Percentiles rank a stretch among this genome's conserved stretches.
phyloP scores from a whole-genome alignment of 1,140 invertebrate genomes.

The Lethocerus indicus region DNA sequence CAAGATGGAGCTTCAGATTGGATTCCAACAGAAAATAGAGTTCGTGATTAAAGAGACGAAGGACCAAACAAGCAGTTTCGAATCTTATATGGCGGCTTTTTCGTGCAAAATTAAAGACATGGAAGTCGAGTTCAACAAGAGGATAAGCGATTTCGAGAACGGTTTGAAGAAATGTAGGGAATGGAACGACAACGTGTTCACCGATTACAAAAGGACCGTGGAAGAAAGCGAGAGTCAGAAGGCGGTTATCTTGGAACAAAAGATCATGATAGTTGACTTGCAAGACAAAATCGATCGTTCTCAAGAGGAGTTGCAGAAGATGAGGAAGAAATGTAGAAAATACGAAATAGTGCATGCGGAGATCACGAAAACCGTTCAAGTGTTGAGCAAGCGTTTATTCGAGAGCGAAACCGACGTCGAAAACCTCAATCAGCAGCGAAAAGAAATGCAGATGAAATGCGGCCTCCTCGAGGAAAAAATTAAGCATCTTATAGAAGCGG shows the following conservation, averaged over 20 bases:
- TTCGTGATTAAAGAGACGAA: not conserved
- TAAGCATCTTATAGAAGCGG: constrained; percentile 4
- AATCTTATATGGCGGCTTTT: not conserved
- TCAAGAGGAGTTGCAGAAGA: constrained; percentile 3
- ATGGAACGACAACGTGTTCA: not conserved
- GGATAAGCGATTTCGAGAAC: constrained; percentile 1
- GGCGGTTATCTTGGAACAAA: constrained; percentile 4
- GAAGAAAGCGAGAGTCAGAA: constrained; percentile 5
- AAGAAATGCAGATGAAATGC: constrained; percentile 6
- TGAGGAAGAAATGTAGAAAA: constrained; percentile 8
- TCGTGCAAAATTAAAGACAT: constrained; percentile 8
- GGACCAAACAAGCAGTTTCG: constrained; percentile 4
- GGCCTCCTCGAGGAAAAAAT: constrained; percentile 11
- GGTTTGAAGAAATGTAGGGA: not conserved
- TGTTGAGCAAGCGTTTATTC: constrained; percentile 10
- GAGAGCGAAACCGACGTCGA: constrained; percentile 14
- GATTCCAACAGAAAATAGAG: constrained; percentile 4
- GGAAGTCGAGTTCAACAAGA: constrained; percentile 5
- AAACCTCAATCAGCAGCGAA: constrained; percentile 9
- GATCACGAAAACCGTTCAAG: constrained; percentile 12
- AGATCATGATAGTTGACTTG: constrained; percentile 9
- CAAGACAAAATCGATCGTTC: constrained; percentile 7
- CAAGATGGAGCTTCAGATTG: not conserved
- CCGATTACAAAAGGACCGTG: not conserved
- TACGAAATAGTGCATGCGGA: constrained; percentile 13